phyloP scores from a whole-genome alignment of 2,888 invertebrate species.

The Anthoptus insignis region DNA sequence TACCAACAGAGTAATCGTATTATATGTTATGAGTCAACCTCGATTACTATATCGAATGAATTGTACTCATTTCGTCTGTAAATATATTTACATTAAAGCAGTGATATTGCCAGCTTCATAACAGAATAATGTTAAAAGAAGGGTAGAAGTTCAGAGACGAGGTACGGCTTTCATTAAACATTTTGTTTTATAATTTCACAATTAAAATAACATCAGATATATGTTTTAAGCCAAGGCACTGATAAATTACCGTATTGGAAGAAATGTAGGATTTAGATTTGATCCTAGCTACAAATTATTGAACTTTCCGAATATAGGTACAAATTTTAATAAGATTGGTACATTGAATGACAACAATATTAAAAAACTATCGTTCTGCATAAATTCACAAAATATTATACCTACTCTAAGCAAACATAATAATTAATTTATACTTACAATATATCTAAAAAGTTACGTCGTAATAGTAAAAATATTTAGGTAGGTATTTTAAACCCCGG shows the following conservation, averaged over 20 bases:
- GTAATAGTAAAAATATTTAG: conserved; percentile 79
- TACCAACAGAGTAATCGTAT: too few relatives aligned
- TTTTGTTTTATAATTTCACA: conserved; percentile 60
- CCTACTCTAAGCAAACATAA: conserved; percentile 85
- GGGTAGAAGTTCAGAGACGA: conserved; percentile 67
- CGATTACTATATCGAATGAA: too few relatives aligned
- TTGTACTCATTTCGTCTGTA: neutral
- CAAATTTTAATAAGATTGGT: conserved; percentile 85
- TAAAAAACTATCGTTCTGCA: conserved; percentile 86
- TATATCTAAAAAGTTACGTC: conserved; percentile 82
- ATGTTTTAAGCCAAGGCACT: conserved; percentile 85
- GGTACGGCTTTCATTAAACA: conserved; percentile 53
- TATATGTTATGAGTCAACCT: too few relatives aligned
- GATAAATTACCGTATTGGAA: conserved; percentile 79
- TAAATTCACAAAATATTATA: conserved; percentile 85
- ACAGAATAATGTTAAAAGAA: too few relatives aligned
- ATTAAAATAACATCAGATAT: conserved; percentile 76
- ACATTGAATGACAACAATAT: conserved; percentile 87
- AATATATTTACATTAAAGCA: too few relatives aligned
- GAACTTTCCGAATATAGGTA: conserved; percentile 87
- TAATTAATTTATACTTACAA: conserved; percentile 72
- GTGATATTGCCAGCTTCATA: too few relatives aligned
- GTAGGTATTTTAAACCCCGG: conserved; percentile 49
- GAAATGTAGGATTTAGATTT: conserved; percentile 84
- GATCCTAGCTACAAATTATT: conserved; percentile 86